Base-by-base conservation (phyloP, 1,140 invertebrate genomes). In the Gryon sp. region DNA sequence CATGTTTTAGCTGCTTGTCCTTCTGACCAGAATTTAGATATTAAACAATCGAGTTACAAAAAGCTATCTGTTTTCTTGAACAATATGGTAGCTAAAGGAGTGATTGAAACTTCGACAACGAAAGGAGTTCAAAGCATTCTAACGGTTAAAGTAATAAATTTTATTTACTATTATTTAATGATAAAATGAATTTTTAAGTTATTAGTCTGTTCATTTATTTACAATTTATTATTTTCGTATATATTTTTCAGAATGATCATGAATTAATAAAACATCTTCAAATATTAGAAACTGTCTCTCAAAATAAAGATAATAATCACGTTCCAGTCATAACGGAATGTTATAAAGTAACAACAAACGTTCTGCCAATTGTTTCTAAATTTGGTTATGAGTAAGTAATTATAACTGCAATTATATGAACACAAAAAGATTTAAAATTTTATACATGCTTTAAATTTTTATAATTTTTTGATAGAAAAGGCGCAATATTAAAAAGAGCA, bases 41-140 rank as follows among this genome's bases (percentile, higher is more conserved):
- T 98, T 1, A 98, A 98, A 84, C 97, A 97, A 84, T 95, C 96
- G 8, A 93, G 91, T 12, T 96, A 93, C 82, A 98, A 98, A 89
- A 98, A 98, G 87, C 86, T 98, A 46, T 94, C 95, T 5, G 93
- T 93, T 43, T 97, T 96, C 86, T 86, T 97, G 48, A 86, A 90
- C 14, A 81, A 82, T 70, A 92, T 93, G 90, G 86, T 88, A 57
- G 79, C 84, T 11, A 85, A 89, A 72, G 89, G 89, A 11, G 72
- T 92, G 36, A 90, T 93, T 4, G 85, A 88, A 45, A 90, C 92
- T 5, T 90, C 90, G 40, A 87, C 90, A 76, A 81, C 83, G 0
- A 92, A 92, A 84, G 92, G 92, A 12, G 92, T 92, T 8, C 87
- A 90, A 60, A 89, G 86, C 57, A 70, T 88, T 57, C 28, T 85